phyloP scores from a whole-genome alignment of 2,797 vertebrate species.

The Pangasius larnaudii region DNA sequence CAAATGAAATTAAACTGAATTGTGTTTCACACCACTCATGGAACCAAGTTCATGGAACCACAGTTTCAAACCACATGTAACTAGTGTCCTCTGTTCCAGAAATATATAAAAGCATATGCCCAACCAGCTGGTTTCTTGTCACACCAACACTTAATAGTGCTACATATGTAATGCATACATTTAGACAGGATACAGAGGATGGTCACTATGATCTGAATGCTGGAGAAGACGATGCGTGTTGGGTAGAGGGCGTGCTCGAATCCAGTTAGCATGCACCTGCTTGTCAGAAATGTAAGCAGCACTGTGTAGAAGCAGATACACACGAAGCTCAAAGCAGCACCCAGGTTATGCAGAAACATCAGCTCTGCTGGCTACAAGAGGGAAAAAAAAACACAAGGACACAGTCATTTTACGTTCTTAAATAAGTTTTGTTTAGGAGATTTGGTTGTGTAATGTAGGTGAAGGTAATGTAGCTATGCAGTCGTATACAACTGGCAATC shows the following conservation, averaged over 20 bases:
- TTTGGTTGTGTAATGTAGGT: background rate
- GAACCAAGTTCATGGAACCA: background rate
- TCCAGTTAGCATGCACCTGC: conserved; percentile 70
- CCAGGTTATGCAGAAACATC: conserved; percentile 71
- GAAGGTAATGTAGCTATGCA: background rate
- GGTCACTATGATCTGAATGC: conserved; percentile 68
- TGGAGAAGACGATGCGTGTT: conserved; percentile 62
- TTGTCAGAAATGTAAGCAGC: conserved; percentile 74
- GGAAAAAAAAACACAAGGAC: conserved; percentile 37
- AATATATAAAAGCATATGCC: background rate
- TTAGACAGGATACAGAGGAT: conserved; percentile 79
- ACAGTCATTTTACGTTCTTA: background rate
- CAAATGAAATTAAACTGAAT: background rate
- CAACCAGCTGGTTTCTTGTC: background rate
- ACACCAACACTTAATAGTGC: background rate
- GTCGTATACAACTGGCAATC: background rate
- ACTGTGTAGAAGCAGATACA: conserved; percentile 76
- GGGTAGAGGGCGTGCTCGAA: conserved; percentile 73
- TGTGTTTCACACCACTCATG: too few relatives aligned
- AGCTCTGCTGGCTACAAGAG: conserved; percentile 67
- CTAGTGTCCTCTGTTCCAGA: background rate
- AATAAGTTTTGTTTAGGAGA: background rate
- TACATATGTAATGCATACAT: background rate
- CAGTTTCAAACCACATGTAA: background rate
- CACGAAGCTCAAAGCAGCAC: conserved; percentile 76